Evolutionary conservation across 2,888 invertebrate genomes (phyloP).

Genomic region (Epinotia brunnichana): DNA sequence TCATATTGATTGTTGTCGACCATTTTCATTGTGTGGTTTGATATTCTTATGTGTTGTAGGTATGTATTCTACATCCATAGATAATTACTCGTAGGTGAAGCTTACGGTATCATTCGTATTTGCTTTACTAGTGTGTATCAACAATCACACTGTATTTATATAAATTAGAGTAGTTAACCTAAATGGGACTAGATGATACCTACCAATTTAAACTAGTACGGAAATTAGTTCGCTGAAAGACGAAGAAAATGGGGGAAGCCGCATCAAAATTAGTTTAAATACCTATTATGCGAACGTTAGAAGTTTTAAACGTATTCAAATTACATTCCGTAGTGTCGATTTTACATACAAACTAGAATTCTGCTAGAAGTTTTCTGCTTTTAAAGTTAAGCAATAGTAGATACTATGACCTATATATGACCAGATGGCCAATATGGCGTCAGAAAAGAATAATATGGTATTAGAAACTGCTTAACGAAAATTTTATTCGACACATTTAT

Average conservation of each 20-base stretch:
- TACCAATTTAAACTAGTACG: conserved; percentile 35
- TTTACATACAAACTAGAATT: conserved; percentile 42
- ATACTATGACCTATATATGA: no score
- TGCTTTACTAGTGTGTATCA: conserved; percentile 3
- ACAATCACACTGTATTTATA: conserved; percentile 10
- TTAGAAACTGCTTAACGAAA: not conserved
- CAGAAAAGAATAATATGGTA: not conserved
- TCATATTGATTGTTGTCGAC: not conserved
- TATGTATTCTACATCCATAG: not conserved
- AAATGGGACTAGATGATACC: conserved; percentile 27
- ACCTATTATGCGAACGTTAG: conserved; percentile 43
- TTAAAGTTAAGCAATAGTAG: not conserved
- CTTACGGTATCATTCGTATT: not conserved
- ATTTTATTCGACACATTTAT: conserved; percentile 8
- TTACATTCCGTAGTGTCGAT: conserved; percentile 41
- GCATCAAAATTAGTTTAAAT: conserved; percentile 43
- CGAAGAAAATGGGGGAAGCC: conserved; percentile 41
- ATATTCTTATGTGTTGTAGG: not conserved
- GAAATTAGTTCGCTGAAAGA: conserved; percentile 28
- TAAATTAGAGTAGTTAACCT: conserved; percentile 23
- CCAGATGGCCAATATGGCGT: not conserved
- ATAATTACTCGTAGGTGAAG: not conserved
- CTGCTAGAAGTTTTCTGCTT: conserved; percentile 21
- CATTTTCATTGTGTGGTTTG: not conserved
- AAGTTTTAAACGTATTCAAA: conserved; percentile 45